phyloP scores from a whole-genome alignment of 2,113 vertebrate genomes.

The Crotalus helleri region DNA sequence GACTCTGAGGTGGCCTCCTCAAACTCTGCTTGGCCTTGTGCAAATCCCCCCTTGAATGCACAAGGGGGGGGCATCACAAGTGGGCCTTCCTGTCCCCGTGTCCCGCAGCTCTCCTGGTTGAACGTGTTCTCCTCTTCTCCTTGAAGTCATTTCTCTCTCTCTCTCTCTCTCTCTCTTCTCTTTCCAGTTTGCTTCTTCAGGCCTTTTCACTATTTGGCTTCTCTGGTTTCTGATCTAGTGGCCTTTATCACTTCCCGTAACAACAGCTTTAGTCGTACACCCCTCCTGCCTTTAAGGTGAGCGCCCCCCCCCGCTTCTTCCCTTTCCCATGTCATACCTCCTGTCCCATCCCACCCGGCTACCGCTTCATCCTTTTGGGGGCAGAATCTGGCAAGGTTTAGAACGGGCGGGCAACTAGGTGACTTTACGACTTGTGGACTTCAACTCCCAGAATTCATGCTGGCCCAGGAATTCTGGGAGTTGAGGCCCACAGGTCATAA shows the following conservation, averaged over 20 bases:
- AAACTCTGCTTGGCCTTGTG: background rate
- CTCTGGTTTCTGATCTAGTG: conserved; percentile 99
- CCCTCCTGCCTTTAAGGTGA: conserved; percentile 99
- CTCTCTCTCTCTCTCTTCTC: conserved; percentile 62
- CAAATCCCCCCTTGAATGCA: background rate
- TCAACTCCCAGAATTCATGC: background rate
- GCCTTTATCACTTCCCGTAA: conserved; percentile 97
- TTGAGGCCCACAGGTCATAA: background rate
- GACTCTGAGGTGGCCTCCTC: background rate
- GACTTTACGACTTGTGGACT: background rate
- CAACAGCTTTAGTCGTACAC: conserved; percentile 91
- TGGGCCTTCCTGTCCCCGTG: background rate
- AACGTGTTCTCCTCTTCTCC: conserved; percentile 55
- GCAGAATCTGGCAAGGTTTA: background rate
- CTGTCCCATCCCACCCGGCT: conserved; percentile 21
- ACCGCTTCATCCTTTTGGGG: background rate
- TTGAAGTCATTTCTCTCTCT: conserved; percentile 66
- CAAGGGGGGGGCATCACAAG: background rate
- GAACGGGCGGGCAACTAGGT: background rate
- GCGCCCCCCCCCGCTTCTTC: conserved; percentile 52
- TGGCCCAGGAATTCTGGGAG: background rate
- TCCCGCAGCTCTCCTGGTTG: conserved; percentile 26
- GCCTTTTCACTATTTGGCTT: conserved; percentile 99
- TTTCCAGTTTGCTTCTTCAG: conserved; percentile 99
- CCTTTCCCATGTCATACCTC: conserved; percentile 44